A percentile compares a stretch with the other conserved stretches of the same genome.
Conservation (phyloP, 2,797 vertebrate species). For the Alca torda region DNA sequence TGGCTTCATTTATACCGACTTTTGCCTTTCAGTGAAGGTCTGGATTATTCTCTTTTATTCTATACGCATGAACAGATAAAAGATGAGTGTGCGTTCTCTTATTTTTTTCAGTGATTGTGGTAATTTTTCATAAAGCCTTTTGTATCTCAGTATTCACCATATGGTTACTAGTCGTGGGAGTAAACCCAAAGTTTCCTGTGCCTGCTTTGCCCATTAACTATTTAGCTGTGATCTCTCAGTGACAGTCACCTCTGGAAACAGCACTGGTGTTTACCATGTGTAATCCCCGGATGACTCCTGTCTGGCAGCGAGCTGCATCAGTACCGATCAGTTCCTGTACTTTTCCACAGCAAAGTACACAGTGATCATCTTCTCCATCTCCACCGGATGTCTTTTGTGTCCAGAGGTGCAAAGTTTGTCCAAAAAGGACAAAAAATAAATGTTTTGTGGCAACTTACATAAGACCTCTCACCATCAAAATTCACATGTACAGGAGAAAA, state of each 20-base stretch:
- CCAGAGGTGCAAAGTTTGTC: background rate
- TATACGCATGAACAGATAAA: background rate
- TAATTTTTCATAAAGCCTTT: background rate
- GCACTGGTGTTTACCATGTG: background rate
- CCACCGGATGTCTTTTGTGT: background rate
- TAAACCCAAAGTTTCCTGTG: background rate
- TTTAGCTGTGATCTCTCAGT: background rate
- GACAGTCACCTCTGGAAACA: background rate
- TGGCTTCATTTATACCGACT: background rate
- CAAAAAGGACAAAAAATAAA: background rate
- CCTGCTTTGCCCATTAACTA: background rate
- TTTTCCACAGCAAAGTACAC: background rate
- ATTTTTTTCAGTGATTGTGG: background rate
- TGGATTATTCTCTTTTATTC: background rate
- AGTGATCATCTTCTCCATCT: background rate
- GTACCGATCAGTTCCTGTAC: background rate
- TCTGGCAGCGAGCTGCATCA: background rate
- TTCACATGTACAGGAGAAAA: background rate
- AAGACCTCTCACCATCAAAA: background rate
- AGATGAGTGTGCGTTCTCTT: background rate
- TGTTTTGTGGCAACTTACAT: background rate
- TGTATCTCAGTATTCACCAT: background rate
- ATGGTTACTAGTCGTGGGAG: background rate
- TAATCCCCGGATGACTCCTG: background rate
- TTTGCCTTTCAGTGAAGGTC: background rate